Evolutionary conservation across 1,140 invertebrate genomes (phyloP).

Genomic region (Papilio helenus): DNA sequence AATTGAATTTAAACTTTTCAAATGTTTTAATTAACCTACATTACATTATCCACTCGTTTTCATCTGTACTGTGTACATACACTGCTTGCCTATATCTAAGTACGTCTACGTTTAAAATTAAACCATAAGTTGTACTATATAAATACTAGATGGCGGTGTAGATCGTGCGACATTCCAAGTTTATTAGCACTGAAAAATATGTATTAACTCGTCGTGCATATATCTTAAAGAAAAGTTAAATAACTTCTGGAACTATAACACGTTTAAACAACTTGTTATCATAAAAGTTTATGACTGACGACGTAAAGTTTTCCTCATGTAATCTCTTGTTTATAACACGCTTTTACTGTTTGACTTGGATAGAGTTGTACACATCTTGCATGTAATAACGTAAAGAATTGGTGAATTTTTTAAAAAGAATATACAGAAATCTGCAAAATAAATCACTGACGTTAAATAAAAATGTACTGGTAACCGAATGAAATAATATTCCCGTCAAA

Average conservation of each 20-base stretch:
- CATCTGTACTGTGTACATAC: background rate
- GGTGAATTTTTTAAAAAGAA: too few species aligned
- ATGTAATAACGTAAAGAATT: background rate
- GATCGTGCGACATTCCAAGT: background rate
- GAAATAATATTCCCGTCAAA: background rate
- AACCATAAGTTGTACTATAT: background rate
- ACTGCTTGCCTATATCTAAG: background rate
- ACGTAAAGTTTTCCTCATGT: slow-evolving; percentile 13
- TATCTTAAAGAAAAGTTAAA: background rate
- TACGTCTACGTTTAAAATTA: background rate
- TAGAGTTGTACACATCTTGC: background rate
- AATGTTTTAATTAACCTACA: slow-evolving; percentile 32
- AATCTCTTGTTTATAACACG: slow-evolving; percentile 5
- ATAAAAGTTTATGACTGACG: slow-evolving; percentile 17
- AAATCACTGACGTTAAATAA: background rate
- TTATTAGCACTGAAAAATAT: background rate
- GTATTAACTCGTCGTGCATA: background rate
- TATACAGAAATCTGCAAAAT: background rate
- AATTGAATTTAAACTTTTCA: slow-evolving; percentile 32
- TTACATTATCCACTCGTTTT: background rate
- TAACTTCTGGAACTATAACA: background rate
- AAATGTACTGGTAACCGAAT: background rate
- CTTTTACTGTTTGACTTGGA: background rate
- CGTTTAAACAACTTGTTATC: background rate
- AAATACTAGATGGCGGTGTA: background rate